Evolutionary conservation across 2,113 vertebrate genomes (phyloP).

Genomic region (Myrmophylax atrothorax): DNA sequence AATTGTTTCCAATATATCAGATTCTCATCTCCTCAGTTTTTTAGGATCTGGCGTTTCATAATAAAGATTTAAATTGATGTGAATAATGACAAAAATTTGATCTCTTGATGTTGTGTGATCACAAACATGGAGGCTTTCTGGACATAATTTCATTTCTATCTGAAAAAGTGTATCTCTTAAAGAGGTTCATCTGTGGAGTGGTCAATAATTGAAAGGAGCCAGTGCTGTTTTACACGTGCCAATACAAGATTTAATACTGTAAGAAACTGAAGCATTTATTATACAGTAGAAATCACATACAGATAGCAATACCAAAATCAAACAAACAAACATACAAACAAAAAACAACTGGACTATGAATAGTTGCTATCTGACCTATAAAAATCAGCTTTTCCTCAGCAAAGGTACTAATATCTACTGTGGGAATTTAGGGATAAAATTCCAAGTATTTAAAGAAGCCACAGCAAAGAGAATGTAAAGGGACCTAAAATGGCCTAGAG

Average conservation of each 20-base stretch:
- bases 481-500: not conserved
- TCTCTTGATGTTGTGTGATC: not conserved
- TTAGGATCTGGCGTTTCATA: not conserved
- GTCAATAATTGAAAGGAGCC: not conserved
- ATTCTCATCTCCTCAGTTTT: not conserved
- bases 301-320: not conserved
- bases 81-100: not conserved
- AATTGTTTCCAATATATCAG: not conserved
- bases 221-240: not conserved
- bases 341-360: not conserved
- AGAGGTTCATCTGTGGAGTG: not conserved
- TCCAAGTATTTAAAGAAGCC: not conserved
- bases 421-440: not conserved
- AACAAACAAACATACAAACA: too few species aligned
- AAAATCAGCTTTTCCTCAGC: conserved; percentile 17
- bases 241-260: not conserved
- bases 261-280: not conserved
- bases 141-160: not conserved
- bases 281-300: not conserved
- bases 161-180: not conserved
- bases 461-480: not conserved
- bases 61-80: not conserved
- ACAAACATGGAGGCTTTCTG: not conserved
- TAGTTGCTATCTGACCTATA: not conserved
- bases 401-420: not conserved